These are phyloP conservation scores for Paratrypauchen microcephalus DNA, from an alignment of 2,797 vertebrate species.

Conservation along the genomic window DNA sequence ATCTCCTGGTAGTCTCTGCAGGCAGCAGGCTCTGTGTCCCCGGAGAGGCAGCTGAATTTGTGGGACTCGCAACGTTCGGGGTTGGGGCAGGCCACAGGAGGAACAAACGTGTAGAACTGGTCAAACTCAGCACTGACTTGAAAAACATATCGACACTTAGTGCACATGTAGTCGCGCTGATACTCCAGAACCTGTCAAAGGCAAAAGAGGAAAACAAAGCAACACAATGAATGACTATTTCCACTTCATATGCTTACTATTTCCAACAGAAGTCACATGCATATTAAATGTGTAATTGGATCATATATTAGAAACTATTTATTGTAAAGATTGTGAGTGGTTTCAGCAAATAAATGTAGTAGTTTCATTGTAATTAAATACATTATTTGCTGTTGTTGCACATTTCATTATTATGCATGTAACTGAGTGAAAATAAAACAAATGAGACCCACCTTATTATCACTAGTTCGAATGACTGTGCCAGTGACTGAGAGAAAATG, in stretches of 20 bases:
- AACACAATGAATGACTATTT: neutral
- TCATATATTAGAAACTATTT: too few species aligned
- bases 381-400: too few species aligned
- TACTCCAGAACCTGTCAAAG: slow-evolving; percentile 84
- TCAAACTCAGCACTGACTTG: slow-evolving; percentile 84
- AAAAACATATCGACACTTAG: slow-evolving; percentile 88
- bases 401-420: too few species aligned
- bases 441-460: slow-evolving; percentile 77
- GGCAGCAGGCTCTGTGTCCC: slow-evolving; percentile 73
- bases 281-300: too few species aligned
- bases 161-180: slow-evolving; percentile 90
- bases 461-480: slow-evolving; percentile 90
- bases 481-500: slow-evolving; percentile 94
- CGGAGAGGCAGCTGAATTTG: slow-evolving; percentile 88
- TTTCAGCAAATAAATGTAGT: neutral
- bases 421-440: neutral
- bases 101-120: slow-evolving; percentile 84
- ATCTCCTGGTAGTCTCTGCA: slow-evolving; percentile 97
- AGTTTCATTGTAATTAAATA: too few species aligned
- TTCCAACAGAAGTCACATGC: neutral
- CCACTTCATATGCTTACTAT: neutral
- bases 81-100: slow-evolving; percentile 79
- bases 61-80: slow-evolving; percentile 83
- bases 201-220: neutral
- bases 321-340: too few species aligned